Evolutionary conservation across 1,140 invertebrate genomes (phyloP).

Genomic region (Procambarus clarkii): DNA sequence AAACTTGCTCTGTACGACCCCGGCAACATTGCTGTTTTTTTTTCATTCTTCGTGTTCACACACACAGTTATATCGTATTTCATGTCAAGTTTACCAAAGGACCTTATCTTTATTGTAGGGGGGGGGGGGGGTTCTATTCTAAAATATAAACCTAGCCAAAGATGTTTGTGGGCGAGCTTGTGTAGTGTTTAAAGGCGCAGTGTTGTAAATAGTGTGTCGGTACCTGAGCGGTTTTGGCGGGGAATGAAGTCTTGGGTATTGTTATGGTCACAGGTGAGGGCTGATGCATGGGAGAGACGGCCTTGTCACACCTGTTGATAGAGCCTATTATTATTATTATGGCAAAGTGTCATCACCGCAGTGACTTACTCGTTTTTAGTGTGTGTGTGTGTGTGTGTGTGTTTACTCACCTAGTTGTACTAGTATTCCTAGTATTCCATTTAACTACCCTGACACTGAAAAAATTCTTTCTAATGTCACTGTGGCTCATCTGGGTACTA

Average conservation of each 20-base stretch:
- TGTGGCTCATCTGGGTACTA: too few species aligned
- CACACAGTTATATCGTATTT: too few species aligned
- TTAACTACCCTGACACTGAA: too few species aligned
- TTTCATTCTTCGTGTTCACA: neutral
- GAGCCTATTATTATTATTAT: neutral
- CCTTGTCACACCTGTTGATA: constrained; percentile 16
- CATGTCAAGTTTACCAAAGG: too few species aligned
- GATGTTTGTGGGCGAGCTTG: too few species aligned
- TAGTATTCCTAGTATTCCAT: too few species aligned
- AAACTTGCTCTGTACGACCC: constrained; percentile 45
- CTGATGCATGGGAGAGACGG: neutral
- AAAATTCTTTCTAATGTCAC: too few species aligned
- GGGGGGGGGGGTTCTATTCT: too few species aligned
- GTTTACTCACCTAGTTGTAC: neutral
- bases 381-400: constrained; percentile 36
- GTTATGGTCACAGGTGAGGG: constrained; percentile 7
- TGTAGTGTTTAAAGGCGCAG: too few species aligned
- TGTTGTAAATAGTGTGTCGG: neutral
- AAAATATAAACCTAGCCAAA: too few species aligned
- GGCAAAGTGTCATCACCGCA: neutral
- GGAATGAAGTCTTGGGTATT: neutral
- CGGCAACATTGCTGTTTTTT: neutral
- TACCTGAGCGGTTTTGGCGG: neutral
- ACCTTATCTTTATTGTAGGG: too few species aligned
- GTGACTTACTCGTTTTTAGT: neutral